Percentiles rank a stretch among this genome's conserved stretches.
Evolutionary conservation across 1,140 invertebrate species (phyloP).

Genomic region (Sycobia sp.): DNA sequence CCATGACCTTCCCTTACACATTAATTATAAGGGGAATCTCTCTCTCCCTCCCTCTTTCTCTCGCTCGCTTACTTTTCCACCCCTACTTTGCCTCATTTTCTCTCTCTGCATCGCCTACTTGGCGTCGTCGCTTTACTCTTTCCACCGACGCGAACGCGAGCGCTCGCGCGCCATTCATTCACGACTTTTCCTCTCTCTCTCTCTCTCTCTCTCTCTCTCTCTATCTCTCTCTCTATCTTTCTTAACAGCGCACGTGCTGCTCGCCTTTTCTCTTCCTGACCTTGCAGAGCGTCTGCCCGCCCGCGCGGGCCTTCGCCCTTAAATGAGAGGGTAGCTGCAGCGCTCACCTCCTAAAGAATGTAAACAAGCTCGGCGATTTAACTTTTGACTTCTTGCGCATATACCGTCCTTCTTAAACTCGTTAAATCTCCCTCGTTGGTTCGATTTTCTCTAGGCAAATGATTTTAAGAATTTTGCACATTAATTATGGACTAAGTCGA

Average conservation of each 20-base stretch:
- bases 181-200: constrained; percentile 7
- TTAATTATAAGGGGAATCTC: constrained; percentile 60
- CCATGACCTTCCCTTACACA: constrained; percentile 60
- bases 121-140: constrained; percentile 21
- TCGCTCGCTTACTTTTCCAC: constrained; percentile 15
- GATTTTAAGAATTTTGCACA: too few relatives aligned
- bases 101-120: constrained; percentile 22
- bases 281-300: too few relatives aligned
- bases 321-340: constrained; percentile 28
- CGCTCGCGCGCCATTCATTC: constrained; percentile 31
- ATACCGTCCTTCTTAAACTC: constrained; percentile 1
- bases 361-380: constrained; percentile 32
- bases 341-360: constrained; percentile 33
- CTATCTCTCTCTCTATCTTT: too few relatives aligned
- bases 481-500: too few relatives aligned
- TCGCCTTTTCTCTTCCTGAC: constrained; percentile 34
- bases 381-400: constrained; percentile 15
- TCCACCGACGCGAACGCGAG: constrained; percentile 5
- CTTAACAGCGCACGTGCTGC: too few relatives aligned
- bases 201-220: constrained; percentile 32
- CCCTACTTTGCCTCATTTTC: constrained; percentile 10
- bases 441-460: constrained; percentile 39
- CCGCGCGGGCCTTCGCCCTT: constrained; percentile 27
- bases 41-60: background rate
- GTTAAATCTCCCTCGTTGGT: constrained; percentile 20